These are phyloP conservation scores for Bostrychus sinensis DNA, from an alignment of 2,113 vertebrate genomes.

Conservation along the genomic window DNA sequence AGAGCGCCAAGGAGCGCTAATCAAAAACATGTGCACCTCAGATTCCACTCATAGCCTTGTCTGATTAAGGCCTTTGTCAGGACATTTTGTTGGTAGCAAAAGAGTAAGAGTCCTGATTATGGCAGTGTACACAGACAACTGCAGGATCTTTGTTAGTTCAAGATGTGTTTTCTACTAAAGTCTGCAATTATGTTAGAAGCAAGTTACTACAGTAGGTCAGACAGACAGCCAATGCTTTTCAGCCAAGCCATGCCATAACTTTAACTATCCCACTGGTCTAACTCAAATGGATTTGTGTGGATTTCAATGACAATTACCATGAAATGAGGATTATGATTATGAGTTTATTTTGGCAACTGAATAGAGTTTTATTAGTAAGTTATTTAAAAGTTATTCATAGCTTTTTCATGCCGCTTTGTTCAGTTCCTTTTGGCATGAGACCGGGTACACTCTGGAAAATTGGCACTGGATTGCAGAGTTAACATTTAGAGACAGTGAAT, in stretches of 20 bases:
- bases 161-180: neutral
- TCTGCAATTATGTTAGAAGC: neutral
- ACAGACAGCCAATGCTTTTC: neutral
- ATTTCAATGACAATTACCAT: too few relatives aligned
- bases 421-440: too few relatives aligned
- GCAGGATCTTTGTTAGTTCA: conserved; percentile 12
- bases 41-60: conserved; percentile 56
- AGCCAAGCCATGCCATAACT: neutral
- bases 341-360: too few relatives aligned
- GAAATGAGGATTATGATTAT: too few relatives aligned
- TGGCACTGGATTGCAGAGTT: too few relatives aligned
- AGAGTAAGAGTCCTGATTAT: conserved; percentile 21
- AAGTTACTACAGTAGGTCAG: neutral
- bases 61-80: conserved; percentile 55
- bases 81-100: conserved; percentile 40
- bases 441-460: too few relatives aligned
- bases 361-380: too few relatives aligned
- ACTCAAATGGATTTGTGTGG: neutral
- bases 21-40: conserved; percentile 67
- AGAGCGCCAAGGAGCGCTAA: conserved; percentile 48
- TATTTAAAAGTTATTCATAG: too few relatives aligned
- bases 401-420: too few relatives aligned
- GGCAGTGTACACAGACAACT: conserved; percentile 36
- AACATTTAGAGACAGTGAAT: too few relatives aligned
- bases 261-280: neutral